phyloP scores from a whole-genome alignment of 2,797 vertebrate genomes.

The Pseudopleuronectes americanus region DNA sequence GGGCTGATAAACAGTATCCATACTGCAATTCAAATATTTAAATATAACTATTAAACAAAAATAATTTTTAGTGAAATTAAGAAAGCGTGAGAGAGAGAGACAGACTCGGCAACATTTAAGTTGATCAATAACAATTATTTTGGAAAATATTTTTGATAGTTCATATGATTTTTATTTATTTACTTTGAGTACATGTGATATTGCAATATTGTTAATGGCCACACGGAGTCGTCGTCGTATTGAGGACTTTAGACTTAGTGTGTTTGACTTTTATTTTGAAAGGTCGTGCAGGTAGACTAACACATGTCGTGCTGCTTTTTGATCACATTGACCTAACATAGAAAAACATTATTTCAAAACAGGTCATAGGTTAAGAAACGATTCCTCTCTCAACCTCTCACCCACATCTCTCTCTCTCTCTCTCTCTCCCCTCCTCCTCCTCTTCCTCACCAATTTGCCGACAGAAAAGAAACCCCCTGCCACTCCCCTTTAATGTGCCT shows the following conservation, averaged over 20 bases:
- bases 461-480: too few relatives aligned
- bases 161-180: background rate
- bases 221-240: slow-evolving; percentile 31
- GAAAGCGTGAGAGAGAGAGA: too few relatives aligned
- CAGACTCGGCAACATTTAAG: too few relatives aligned
- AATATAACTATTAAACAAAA: too few relatives aligned
- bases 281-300: slow-evolving; percentile 2
- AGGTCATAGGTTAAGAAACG: background rate
- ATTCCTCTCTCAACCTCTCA: background rate
- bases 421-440: background rate
- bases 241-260: background rate
- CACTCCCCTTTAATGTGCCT: slow-evolving; percentile 1
- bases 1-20: too few relatives aligned
- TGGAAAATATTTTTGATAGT: too few relatives aligned
- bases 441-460: background rate
- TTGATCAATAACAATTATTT: too few relatives aligned
- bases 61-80: too few relatives aligned
- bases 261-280: background rate
- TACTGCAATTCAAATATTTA: too few relatives aligned
- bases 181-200: too few relatives aligned
- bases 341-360: background rate
- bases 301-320: background rate
- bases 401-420: background rate
- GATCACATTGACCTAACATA: too few relatives aligned
- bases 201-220: slow-evolving; percentile 15